Evolutionary conservation across 1,140 invertebrate species (phyloP).

Genomic region (Grapholita molesta): DNA sequence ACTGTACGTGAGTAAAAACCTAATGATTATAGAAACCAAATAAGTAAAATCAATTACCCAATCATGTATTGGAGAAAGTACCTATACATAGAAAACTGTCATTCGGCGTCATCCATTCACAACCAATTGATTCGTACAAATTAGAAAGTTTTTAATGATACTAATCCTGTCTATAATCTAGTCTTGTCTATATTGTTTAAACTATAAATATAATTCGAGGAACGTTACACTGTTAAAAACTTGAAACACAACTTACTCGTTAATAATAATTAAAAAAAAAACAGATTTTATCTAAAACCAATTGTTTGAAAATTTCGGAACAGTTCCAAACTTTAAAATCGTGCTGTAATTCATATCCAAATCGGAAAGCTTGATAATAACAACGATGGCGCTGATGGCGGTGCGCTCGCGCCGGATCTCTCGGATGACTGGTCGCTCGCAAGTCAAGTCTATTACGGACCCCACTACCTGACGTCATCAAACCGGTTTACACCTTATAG

Average conservation of each 20-base stretch:
- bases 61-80: constrained; percentile 6
- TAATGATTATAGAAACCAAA: background rate
- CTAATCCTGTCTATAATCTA: constrained; percentile 19
- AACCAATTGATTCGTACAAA: constrained; percentile 45
- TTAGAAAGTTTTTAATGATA: constrained; percentile 44
- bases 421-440: constrained; percentile 49
- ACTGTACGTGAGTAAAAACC: background rate
- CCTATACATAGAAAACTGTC: constrained; percentile 12
- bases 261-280: no score
- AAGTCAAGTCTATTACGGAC: constrained; percentile 39
- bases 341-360: background rate
- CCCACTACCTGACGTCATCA: constrained; percentile 37
- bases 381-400: constrained; percentile 31
- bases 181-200: no score
- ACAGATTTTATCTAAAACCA: background rate
- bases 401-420: constrained; percentile 46
- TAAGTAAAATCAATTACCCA: constrained; percentile 9
- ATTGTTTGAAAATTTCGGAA: background rate
- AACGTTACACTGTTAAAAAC: no score
- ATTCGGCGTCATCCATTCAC: constrained; percentile 25
- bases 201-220: no score
- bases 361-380: constrained; percentile 25
- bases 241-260: no score
- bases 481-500: background rate
- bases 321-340: background rate